Evolutionary conservation across 2,797 vertebrate species (phyloP).

Genomic region (Cryptoprocta ferox): DNA sequence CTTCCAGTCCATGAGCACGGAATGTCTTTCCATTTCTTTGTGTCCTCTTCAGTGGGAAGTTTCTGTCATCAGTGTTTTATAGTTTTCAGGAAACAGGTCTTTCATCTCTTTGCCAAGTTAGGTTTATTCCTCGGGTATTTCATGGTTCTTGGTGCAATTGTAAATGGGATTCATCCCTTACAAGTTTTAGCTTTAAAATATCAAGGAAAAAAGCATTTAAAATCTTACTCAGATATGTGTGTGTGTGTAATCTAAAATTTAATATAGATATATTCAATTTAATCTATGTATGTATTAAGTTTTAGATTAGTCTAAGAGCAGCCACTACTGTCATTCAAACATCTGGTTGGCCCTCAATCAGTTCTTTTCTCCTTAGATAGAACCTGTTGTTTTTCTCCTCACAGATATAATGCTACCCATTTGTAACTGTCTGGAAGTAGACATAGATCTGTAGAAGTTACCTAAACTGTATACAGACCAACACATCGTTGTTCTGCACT

Average conservation of each 20-base stretch:
- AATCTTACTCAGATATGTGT: neutral
- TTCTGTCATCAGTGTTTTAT: neutral
- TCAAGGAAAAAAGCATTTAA: constrained; percentile 68
- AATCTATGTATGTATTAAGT: neutral
- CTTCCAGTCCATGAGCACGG: neutral
- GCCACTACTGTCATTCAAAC: neutral
- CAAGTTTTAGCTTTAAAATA: constrained; percentile 72
- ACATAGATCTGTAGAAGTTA: constrained; percentile 50
- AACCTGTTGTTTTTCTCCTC: neutral
- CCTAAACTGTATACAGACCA: neutral
- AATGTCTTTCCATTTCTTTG: neutral
- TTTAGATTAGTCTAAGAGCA: neutral
- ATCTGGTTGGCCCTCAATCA: neutral
- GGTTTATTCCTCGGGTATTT: neutral
- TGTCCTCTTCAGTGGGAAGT: neutral
- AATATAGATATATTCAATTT: no score
- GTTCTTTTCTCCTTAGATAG: neutral
- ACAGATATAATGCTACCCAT: neutral
- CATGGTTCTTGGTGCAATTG: neutral
- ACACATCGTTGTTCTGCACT: neutral
- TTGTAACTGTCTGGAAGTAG: neutral
- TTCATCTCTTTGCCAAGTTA: neutral
- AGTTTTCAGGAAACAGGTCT: neutral
- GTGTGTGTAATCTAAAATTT: no score
- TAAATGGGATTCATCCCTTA: neutral